Evolutionary conservation across 2,113 vertebrate species (phyloP), one percentile per base, ranked within the genome.

Genomic region (Saiga tatarica): DNA sequence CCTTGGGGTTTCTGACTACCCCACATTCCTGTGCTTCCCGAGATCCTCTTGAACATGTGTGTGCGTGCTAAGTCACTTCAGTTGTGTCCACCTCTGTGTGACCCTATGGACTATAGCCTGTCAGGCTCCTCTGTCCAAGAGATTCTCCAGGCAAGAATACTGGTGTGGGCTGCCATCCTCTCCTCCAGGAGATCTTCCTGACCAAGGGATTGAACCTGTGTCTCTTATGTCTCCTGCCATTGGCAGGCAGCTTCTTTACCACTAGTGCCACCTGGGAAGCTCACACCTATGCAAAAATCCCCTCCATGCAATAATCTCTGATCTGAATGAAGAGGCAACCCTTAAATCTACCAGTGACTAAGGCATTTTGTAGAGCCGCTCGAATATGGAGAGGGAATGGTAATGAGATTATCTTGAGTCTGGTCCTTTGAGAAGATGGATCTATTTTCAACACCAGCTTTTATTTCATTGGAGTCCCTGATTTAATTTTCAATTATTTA

Each of bases 401-500:
- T 79, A 92, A 95, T 96, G 53, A 79, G 60, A 94, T 94, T 88
- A 82, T 85, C 76, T 85, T 25, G 42, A 96, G 17, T 82, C 85
- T 52, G 42, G 74, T 90, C 67, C 50, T 95, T 90, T 94, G 95
- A 93, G 81, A 94, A 97, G 62, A 94, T 85, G 28, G 78, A 67
- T 95, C 25, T 88, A 42, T 92, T 97, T 97, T 97, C 64, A 98
- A 53, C 82, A 94, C 39, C 30, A 85, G 14, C 55, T 96, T 94
- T 92, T 94, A 90, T 88, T 96, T n/a, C 5, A 33, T 45, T 62
- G 42, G 30, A 95, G 26, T 2, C 33, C 30, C 2, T 93, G 19
- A 95, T 92, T 95, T 88, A 93, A 97, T 94, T 84, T 92, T 26
- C 30, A 94, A 55, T 96, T 97, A 88, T 84, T 94, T 62, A 90